These are phyloP conservation scores for Esox niger DNA, from an alignment of 2,113 vertebrate genomes.

Conservation along the genomic window DNA sequence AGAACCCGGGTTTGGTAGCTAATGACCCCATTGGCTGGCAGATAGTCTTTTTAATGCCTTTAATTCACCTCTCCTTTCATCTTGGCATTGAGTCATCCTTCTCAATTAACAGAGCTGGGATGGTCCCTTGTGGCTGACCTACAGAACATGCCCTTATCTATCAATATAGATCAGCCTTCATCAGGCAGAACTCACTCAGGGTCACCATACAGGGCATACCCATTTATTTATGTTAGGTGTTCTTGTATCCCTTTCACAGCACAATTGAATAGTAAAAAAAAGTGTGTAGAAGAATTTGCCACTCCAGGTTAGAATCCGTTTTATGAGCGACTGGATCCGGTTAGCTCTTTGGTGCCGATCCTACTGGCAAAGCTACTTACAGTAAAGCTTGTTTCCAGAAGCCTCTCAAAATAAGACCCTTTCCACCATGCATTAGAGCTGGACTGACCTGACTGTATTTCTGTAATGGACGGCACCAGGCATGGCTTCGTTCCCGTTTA, in stretches of 20 bases:
- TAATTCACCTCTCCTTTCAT: conserved; percentile 11
- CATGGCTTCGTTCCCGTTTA: conserved; percentile 22
- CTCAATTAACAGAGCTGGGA: conserved; percentile 24
- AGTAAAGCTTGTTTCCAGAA: conserved; percentile 66
- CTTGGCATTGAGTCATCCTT: conserved; percentile 52
- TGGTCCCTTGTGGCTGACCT: conserved; percentile 34
- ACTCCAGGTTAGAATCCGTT: conserved; percentile 41
- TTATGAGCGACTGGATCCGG: conserved; percentile 32
- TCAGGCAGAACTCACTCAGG: conserved; percentile 26
- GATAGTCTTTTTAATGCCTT: no score
- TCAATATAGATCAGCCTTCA: conserved; percentile 51
- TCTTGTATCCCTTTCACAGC: neutral
- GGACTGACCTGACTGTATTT: conserved; percentile 45
- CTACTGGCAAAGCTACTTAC: conserved; percentile 67
- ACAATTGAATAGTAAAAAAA: neutral
- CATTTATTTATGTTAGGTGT: neutral
- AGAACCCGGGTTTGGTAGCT: no score
- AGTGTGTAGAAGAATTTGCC: neutral
- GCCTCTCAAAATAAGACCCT: conserved; percentile 65
- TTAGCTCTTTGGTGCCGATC: conserved; percentile 45
- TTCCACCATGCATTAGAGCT: conserved; percentile 23
- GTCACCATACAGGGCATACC: neutral
- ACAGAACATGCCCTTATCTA: conserved; percentile 36
- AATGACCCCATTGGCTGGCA: no score
- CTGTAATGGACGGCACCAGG: conserved; percentile 19